phyloP scores from a whole-genome alignment of 1,140 invertebrate species.

The Drosophila arawakana region DNA sequence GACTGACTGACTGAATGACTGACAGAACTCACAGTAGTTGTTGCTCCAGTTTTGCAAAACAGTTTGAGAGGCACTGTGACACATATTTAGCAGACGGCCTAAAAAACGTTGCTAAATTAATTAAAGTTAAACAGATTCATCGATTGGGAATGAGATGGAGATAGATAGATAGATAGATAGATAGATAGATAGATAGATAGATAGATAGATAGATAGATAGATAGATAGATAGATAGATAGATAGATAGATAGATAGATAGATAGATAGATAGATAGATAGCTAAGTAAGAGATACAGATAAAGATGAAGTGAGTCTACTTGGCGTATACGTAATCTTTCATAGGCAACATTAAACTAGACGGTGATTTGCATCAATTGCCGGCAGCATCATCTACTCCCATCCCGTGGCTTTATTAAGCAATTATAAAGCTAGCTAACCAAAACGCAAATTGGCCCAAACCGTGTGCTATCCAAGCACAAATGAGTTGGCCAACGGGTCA shows the following conservation, averaged over 20 bases:
- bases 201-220: not conserved
- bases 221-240: not conserved
- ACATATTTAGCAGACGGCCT: conserved; percentile 35
- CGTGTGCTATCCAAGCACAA: conserved; percentile 29
- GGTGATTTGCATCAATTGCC: conserved; percentile 16
- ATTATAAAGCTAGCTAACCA: conserved; percentile 51
- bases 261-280: not conserved
- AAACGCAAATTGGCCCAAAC: conserved; percentile 62
- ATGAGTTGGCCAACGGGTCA: conserved; percentile 35
- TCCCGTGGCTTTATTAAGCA: conserved; percentile 73
- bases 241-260: not conserved
- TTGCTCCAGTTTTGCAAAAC: conserved; percentile 33
- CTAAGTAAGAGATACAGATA: not conserved
- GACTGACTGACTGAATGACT: not conserved
- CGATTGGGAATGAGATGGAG: too few species aligned
- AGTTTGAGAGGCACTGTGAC: conserved; percentile 43
- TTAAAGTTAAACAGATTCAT: conserved; percentile 30
- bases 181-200: not conserved
- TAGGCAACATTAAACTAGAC: conserved; percentile 19
- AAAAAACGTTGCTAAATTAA: conserved; percentile 40
- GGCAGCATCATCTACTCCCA: conserved; percentile 26
- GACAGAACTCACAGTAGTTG: conserved; percentile 1
- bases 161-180: not conserved
- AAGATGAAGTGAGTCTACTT: not conserved
- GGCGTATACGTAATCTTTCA: conserved; percentile 34